Percentiles rank a stretch among this genome's conserved stretches.
Conservation (phyloP, 1,140 invertebrate species). For the Globodera rostochiensis region DNA sequence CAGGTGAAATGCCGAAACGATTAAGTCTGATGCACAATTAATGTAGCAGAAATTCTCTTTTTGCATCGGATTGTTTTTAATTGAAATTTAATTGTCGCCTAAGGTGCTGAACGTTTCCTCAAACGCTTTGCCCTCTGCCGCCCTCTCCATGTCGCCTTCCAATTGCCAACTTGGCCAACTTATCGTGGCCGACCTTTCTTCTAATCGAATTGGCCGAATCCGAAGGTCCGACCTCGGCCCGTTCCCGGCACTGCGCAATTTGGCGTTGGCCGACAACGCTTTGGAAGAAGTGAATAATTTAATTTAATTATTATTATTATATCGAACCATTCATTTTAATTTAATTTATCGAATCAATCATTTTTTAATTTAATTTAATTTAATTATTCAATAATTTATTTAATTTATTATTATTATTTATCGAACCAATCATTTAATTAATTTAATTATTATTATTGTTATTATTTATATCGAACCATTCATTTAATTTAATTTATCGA, state of each 20-base stretch:
- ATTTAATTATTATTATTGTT: no score
- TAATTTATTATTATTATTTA: no score
- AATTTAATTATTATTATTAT: background rate
- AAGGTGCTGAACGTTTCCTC: constrained; percentile 50
- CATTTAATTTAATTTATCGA: no score
- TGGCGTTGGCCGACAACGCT: constrained; percentile 29
- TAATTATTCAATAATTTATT: no score
- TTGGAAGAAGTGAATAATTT: constrained; percentile 9
- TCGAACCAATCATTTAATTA: no score
- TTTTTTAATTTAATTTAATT: no score
- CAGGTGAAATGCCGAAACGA: constrained; percentile 30
- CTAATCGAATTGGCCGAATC: constrained; percentile 43
- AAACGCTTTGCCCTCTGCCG: constrained; percentile 37
- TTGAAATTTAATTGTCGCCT: background rate
- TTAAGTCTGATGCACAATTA: background rate
- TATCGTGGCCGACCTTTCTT: constrained; percentile 50
- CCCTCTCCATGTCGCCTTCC: constrained; percentile 19
- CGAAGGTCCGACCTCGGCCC: constrained; percentile 31
- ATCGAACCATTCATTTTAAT: background rate
- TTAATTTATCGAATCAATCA: no score
- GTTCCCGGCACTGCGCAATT: constrained; percentile 52
- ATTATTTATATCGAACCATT: no score
- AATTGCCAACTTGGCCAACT: constrained; percentile 48
- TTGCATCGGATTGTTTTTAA: background rate
- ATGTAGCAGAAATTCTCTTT: background rate